Percentiles rank a stretch among this genome's conserved stretches.
phyloP scores from a whole-genome alignment of 2,797 vertebrate species.

The Antrozous pallidus region DNA sequence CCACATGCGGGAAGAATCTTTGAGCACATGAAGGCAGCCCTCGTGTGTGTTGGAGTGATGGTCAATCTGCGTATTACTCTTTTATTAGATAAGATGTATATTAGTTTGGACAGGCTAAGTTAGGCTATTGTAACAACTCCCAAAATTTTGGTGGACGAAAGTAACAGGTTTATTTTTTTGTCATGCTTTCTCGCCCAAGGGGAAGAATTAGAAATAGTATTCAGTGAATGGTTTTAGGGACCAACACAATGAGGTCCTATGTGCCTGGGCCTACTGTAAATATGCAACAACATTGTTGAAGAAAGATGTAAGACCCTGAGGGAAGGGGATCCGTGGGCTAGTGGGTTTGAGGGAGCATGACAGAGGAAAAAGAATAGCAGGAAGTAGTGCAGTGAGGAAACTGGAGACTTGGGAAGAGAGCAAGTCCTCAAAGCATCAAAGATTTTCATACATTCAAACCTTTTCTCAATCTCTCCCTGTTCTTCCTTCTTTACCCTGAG shows the following conservation, averaged over 20 bases:
- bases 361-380: neutral
- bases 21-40: too few relatives aligned
- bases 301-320: neutral
- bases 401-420: neutral
- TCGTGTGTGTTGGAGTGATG: too few relatives aligned
- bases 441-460: neutral
- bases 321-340: neutral
- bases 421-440: neutral
- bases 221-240: neutral
- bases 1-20: too few relatives aligned
- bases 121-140: neutral
- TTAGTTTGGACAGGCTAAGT: neutral
- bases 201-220: neutral
- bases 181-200: neutral
- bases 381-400: neutral
- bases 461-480: neutral
- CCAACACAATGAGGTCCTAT: neutral
- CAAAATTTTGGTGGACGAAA: neutral
- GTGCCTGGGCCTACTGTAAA: neutral
- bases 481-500: neutral
- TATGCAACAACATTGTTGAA: neutral
- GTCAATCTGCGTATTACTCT: too few relatives aligned
- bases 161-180: neutral
- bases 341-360: neutral
- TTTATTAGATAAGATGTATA: too few relatives aligned